phyloP scores from a whole-genome alignment of 2,113 vertebrate genomes.

The Thunnus thynnus region DNA sequence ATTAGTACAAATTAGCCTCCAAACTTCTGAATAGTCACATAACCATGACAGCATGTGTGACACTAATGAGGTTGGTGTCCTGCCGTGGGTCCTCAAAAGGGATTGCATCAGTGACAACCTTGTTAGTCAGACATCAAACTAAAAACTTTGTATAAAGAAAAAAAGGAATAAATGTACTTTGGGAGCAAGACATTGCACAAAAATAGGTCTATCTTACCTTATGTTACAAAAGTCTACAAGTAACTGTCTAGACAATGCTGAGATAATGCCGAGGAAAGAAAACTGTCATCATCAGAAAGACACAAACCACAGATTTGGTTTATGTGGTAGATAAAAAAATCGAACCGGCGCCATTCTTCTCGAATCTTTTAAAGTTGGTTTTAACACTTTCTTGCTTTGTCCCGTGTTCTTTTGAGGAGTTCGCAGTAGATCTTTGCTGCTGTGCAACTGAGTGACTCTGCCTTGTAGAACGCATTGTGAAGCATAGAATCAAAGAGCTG shows the following conservation, averaged over 20 bases:
- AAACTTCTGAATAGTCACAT: conserved; percentile 9
- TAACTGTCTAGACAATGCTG: neutral
- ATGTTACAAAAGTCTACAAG: conserved; percentile 18
- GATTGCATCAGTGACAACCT: conserved; percentile 38
- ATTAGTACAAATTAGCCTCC: conserved; percentile 25
- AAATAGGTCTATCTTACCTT: conserved; percentile 3
- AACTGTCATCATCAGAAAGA: conserved; percentile 19
- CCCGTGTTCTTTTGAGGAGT: conserved; percentile 34
- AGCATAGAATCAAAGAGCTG: neutral
- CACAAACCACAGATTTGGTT: conserved; percentile 17
- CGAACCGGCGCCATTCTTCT: neutral
- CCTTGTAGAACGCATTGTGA: conserved; percentile 9
- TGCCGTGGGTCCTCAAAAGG: conserved; percentile 5
- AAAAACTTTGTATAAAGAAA: neutral
- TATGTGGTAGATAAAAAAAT: conserved; percentile 25
- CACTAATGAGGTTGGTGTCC: conserved; percentile 62
- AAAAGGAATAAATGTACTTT: neutral
- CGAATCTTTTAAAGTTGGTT: conserved; percentile 9
- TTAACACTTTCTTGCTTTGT: neutral
- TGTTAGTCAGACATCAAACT: conserved; percentile 58
- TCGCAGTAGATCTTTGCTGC: conserved; percentile 24
- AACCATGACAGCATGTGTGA: conserved; percentile 10
- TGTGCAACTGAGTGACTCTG: conserved; percentile 5
- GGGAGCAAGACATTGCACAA: conserved; percentile 3
- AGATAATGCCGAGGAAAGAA: conserved; percentile 35